Conservation (phyloP, 2,797 vertebrate genomes). For the Decapterus maruadsi region DNA sequence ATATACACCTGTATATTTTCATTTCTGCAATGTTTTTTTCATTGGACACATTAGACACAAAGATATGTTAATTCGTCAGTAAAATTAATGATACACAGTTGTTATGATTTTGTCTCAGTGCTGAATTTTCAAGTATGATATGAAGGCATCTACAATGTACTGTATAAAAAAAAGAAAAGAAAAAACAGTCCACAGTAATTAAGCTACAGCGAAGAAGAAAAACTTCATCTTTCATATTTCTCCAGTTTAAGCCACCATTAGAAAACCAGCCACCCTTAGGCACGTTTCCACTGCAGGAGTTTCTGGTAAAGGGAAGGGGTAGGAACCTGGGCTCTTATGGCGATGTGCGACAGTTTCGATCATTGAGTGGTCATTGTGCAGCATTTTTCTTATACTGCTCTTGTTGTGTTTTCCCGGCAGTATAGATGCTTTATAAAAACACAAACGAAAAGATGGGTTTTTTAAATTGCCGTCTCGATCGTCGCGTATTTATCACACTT, state of each 20-base stretch:
- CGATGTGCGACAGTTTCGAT: too few relatives aligned
- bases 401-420: too few relatives aligned
- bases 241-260: slow-evolving; percentile 21
- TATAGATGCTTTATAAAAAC: too few relatives aligned
- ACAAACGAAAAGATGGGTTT: too few relatives aligned
- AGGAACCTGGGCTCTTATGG: too few relatives aligned
- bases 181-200: slow-evolving; percentile 62
- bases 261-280: slow-evolving; percentile 7
- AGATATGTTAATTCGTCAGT: slow-evolving; percentile 48
- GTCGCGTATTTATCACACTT: too few relatives aligned
- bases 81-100: slow-evolving; percentile 58
- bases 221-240: background rate
- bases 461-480: too few relatives aligned
- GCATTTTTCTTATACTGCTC: too few relatives aligned
- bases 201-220: slow-evolving; percentile 61
- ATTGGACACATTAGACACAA: slow-evolving; percentile 49
- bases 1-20: slow-evolving; percentile 49
- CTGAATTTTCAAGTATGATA: slow-evolving; percentile 76
- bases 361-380: too few relatives aligned
- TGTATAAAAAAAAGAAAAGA: slow-evolving; percentile 27
- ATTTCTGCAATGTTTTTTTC: slow-evolving; percentile 6
- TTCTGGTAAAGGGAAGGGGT: too few relatives aligned
- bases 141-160: slow-evolving; percentile 70
- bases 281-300: too few relatives aligned
- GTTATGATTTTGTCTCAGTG: slow-evolving; percentile 65